A percentile compares a stretch with the other conserved stretches of the same genome.
Evolutionary conservation across 2,888 invertebrate genomes (phyloP).

Genomic region (Cryptophagus acutangulus): DNA sequence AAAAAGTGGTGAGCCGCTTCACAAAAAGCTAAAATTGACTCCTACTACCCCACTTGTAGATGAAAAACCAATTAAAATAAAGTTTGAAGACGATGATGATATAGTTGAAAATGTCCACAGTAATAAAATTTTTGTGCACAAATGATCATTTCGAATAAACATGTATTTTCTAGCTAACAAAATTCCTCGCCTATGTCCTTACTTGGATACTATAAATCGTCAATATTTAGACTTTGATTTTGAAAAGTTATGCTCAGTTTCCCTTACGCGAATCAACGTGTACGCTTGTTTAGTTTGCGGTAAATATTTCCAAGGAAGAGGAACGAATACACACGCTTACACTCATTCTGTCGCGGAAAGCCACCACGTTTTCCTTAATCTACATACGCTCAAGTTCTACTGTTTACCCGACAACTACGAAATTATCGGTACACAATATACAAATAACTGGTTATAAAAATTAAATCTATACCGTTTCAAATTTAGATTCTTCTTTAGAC

Average conservation of each 20-base stretch:
- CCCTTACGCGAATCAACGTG: slow-evolving; percentile 96
- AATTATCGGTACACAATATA: slow-evolving; percentile 73
- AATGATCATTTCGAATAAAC: no score
- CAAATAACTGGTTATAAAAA: neutral
- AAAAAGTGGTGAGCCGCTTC: no score
- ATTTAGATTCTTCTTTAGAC: slow-evolving; percentile 86
- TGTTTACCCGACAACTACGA: slow-evolving; percentile 99
- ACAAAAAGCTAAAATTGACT: no score
- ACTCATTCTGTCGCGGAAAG: slow-evolving; percentile 97
- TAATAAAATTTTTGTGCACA: no score
- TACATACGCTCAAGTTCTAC: slow-evolving; percentile 95
- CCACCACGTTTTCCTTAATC: slow-evolving; percentile 96
- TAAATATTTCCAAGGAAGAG: slow-evolving; percentile 96
- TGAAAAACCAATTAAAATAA: no score
- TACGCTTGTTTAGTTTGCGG: slow-evolving; percentile 99
- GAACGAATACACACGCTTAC: slow-evolving; percentile 97
- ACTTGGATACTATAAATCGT: slow-evolving; percentile 96
- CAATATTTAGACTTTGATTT: slow-evolving; percentile 98
- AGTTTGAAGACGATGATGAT: no score
- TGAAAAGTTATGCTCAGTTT: slow-evolving; percentile 97
- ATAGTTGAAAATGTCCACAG: no score
- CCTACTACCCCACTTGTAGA: no score
- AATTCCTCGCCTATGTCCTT: slow-evolving; percentile 70
- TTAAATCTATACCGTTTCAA: slow-evolving; percentile 5
- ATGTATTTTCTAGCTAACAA: slow-evolving; percentile 9